These are phyloP conservation scores for Peromyscus eremicus DNA, from an alignment of 2,797 vertebrate genomes.

Conservation along the genomic window DNA sequence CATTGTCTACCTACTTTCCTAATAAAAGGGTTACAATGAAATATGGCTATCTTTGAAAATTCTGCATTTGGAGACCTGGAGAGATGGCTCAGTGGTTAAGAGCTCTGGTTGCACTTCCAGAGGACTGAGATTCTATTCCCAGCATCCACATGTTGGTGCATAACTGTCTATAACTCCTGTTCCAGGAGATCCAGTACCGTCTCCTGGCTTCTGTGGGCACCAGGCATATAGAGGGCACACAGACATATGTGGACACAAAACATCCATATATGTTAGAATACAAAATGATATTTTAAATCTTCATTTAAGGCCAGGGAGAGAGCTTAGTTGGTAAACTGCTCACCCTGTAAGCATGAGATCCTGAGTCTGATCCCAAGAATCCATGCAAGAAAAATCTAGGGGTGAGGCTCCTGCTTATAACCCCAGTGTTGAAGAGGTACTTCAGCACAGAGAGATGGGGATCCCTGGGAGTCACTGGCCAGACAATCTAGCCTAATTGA, in stretches of 20 bases:
- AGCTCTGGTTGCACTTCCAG: background rate
- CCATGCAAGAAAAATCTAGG: background rate
- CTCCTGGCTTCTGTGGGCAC: background rate
- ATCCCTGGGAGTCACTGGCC: background rate
- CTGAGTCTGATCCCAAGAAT: background rate
- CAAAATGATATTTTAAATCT: background rate
- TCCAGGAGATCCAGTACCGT: background rate
- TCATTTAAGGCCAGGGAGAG: background rate
- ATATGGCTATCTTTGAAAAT: background rate
- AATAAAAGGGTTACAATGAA: background rate
- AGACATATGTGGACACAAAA: background rate
- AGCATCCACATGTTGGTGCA: background rate
- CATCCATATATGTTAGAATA: background rate
- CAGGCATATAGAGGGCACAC: background rate
- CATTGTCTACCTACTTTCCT: background rate
- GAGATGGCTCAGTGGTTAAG: background rate
- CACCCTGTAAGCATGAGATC: background rate
- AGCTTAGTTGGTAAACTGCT: background rate
- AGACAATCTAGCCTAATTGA: background rate
- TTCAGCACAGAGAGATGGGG: background rate
- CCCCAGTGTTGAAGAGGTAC: background rate
- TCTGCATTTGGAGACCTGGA: background rate
- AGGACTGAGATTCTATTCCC: background rate
- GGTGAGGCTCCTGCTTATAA: background rate
- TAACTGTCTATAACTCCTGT: background rate